These are phyloP conservation scores for Diarsia dahlii DNA, from an alignment of 2,888 invertebrate species.

Conservation along the genomic window DNA sequence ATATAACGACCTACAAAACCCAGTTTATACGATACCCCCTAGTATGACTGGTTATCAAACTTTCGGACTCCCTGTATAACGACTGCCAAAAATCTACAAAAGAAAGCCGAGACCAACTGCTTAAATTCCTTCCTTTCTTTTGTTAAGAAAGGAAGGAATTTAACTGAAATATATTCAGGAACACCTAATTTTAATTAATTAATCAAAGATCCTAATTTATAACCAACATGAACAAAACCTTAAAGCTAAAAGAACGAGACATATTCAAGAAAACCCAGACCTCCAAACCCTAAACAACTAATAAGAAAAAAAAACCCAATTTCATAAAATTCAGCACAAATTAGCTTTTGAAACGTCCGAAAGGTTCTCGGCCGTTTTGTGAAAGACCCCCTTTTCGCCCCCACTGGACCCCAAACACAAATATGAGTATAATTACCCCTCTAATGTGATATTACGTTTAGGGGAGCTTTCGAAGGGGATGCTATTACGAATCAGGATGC, in stretches of 20 bases:
- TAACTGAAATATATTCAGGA: too few species aligned
- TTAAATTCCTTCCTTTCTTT: too few species aligned
- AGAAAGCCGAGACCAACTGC: too few species aligned
- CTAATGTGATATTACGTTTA: conserved; percentile 79
- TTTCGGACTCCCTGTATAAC: too few species aligned
- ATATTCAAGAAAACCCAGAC: conserved; percentile 5
- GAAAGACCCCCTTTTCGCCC: conserved; percentile 62
- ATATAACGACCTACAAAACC: too few species aligned
- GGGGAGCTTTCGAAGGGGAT: conserved; percentile 64
- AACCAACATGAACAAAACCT: neutral
- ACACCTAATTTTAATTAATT: neutral
- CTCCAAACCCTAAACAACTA: conserved; percentile 13
- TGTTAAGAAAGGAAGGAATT: too few species aligned
- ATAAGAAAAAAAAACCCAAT: conserved; percentile 49
- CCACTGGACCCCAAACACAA: conserved; percentile 73
- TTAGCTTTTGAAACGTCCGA: conserved; percentile 61
- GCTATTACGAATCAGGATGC: conserved; percentile 67
- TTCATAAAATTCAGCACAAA: conserved; percentile 57
- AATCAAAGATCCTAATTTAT: neutral
- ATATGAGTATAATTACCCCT: conserved; percentile 82
- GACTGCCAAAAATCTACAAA: too few species aligned
- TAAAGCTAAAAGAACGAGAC: neutral
- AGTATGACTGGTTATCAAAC: too few species aligned
- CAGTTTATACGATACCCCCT: too few species aligned
- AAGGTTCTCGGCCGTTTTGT: conserved; percentile 66